phyloP scores from a whole-genome alignment of 2,113 vertebrate genomes.

The Podarcis cretensis region DNA sequence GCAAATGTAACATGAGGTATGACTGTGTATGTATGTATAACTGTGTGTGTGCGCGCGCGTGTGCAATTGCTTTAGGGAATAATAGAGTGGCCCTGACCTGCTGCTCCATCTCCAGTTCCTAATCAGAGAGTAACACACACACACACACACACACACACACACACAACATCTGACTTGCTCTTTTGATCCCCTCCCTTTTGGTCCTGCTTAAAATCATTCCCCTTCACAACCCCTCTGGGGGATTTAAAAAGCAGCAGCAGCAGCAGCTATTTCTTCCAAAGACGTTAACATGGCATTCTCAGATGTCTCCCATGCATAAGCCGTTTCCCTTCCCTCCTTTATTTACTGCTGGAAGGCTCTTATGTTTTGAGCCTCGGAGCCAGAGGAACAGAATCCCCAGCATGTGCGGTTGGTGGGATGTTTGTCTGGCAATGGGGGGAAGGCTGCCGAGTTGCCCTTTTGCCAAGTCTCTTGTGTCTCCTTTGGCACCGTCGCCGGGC shows the following conservation, averaged over 20 bases:
- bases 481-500: neutral
- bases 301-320: too few species aligned
- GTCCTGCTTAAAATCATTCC: neutral
- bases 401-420: constrained; percentile 26
- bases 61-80: too few species aligned
- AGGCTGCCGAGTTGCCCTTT: constrained; percentile 4
- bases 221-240: neutral
- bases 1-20: too few species aligned
- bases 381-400: neutral
- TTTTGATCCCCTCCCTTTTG: neutral
- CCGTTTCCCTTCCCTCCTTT: neutral
- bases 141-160: too few species aligned
- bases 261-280: neutral
- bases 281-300: neutral
- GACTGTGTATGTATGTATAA: too few species aligned
- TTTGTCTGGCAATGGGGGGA: constrained; percentile 19
- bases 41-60: too few species aligned
- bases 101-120: too few species aligned
- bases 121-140: neutral
- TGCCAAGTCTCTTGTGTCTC: constrained; percentile 13
- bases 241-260: neutral
- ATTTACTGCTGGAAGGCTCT: neutral
- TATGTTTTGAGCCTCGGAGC: neutral
- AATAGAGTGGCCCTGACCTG: too few species aligned
- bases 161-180: neutral